Conservation (phyloP, 2,888 invertebrate genomes). For the Lissocephala sabroskyi region DNA sequence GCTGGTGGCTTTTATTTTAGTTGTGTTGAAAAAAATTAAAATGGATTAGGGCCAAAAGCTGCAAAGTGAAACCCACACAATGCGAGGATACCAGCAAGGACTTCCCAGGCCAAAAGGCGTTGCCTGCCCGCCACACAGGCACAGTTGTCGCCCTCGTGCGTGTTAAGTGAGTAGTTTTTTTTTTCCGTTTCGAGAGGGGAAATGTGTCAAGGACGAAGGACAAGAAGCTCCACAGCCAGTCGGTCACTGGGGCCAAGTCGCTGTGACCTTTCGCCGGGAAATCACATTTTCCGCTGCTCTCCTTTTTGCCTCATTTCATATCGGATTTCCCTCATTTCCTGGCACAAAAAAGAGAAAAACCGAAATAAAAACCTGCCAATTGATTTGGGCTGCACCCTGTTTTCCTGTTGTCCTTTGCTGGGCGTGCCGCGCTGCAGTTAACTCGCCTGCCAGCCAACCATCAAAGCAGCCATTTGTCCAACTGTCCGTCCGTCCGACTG, state of each 20-base stretch:
- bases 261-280: neutral
- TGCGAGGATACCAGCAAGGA: constrained; percentile 13
- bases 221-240: too few relatives aligned
- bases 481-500: too few relatives aligned
- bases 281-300: too few relatives aligned
- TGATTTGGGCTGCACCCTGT: too few relatives aligned
- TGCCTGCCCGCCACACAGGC: constrained; percentile 5
- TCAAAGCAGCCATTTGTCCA: too few relatives aligned
- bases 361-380: too few relatives aligned
- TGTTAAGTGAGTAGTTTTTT: constrained; percentile 36
- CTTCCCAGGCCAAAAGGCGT: constrained; percentile 7
- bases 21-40: constrained; percentile 33
- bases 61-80: constrained; percentile 41
- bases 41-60: constrained; percentile 57
- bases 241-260: constrained; percentile 17
- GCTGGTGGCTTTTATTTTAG: neutral
- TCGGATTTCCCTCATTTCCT: too few relatives aligned
- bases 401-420: too few relatives aligned
- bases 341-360: too few relatives aligned
- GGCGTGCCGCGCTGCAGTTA: constrained; percentile 43
- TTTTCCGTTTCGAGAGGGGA: constrained; percentile 10
- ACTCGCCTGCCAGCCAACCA: too few relatives aligned
- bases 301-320: too few relatives aligned
- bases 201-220: constrained; percentile 57
- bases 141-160: constrained; percentile 29